phyloP scores from a whole-genome alignment of 2,797 vertebrate genomes.

The Neoniphon sammara region DNA sequence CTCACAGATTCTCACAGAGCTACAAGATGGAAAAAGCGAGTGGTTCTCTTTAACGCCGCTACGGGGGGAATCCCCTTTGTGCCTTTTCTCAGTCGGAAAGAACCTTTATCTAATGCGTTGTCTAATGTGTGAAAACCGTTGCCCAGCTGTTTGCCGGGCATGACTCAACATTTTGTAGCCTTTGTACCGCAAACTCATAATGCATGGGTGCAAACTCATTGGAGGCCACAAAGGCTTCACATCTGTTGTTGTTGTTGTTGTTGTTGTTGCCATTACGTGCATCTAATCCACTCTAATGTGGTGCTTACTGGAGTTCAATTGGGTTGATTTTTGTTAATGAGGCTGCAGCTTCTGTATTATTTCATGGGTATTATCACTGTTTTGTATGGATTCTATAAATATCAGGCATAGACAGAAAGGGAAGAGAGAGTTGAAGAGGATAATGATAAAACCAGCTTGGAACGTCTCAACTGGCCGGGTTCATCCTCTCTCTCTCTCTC shows the following conservation, averaged over 20 bases:
- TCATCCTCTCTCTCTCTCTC: background rate
- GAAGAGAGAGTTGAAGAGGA: constrained; percentile 21
- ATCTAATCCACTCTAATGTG: constrained; percentile 18
- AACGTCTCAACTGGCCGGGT: constrained; percentile 18
- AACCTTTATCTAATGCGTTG: constrained; percentile 49
- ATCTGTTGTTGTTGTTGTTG: constrained; percentile 63
- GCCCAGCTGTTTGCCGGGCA: constrained; percentile 65
- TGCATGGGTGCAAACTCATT: constrained; percentile 34
- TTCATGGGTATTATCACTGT: constrained; percentile 40
- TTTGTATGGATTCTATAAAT: constrained; percentile 37
- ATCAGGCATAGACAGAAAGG: constrained; percentile 29
- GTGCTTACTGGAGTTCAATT: constrained; percentile 59
- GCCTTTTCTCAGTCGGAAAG: constrained; percentile 49
- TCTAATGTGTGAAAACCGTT: constrained; percentile 50
- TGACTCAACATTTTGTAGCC: constrained; percentile 64
- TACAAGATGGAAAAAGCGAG: constrained; percentile 39
- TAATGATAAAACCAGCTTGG: constrained; percentile 52
- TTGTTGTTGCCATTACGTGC: constrained; percentile 68
- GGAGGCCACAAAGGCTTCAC: constrained; percentile 46
- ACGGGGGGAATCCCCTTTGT: constrained; percentile 70
- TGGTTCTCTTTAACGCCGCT: constrained; percentile 20
- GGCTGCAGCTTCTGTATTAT: constrained; percentile 61
- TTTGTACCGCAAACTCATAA: constrained; percentile 42
- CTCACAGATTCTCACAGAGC: constrained; percentile 33
- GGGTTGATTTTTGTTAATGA: constrained; percentile 32